These are phyloP conservation scores for Aromia moschata DNA, from an alignment of 2,888 invertebrate species.

Conservation along the genomic window DNA sequence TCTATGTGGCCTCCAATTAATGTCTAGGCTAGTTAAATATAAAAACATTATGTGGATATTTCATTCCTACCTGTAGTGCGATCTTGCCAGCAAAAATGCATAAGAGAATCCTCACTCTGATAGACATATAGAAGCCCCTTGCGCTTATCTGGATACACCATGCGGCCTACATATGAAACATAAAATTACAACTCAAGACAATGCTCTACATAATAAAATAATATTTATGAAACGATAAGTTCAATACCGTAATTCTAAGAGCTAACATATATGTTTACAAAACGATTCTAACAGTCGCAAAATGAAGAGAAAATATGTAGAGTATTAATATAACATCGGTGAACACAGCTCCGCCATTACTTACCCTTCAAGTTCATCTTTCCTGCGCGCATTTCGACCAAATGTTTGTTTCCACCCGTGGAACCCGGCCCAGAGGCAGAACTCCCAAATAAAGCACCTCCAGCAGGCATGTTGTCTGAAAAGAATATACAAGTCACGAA, in stretches of 20 bases:
- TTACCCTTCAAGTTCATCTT: slow-evolving; percentile 93
- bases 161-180: no score
- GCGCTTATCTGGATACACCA: slow-evolving; percentile 93
- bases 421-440: slow-evolving; percentile 79
- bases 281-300: no score
- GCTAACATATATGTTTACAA: no score
- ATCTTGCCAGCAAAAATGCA: slow-evolving; percentile 99
- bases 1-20: no score
- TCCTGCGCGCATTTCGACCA: slow-evolving; percentile 95
- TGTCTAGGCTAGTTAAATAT: no score
- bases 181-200: no score
- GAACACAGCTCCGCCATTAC: no score
- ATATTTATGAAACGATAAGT: no score
- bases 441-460: slow-evolving; percentile 79
- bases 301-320: not conserved
- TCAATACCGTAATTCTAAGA: no score
- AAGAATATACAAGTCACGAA: slow-evolving; percentile 23
- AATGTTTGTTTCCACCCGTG: slow-evolving; percentile 85
- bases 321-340: no score
- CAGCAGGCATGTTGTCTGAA: slow-evolving; percentile 67
- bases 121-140: slow-evolving; percentile 95
- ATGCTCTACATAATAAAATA: no score
- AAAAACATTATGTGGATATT: no score
- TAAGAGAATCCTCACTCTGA: slow-evolving; percentile 95
- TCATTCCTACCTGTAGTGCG: slow-evolving; percentile 70